Conservation (phyloP, 2,888 invertebrate species). For the Gibbula magus region DNA sequence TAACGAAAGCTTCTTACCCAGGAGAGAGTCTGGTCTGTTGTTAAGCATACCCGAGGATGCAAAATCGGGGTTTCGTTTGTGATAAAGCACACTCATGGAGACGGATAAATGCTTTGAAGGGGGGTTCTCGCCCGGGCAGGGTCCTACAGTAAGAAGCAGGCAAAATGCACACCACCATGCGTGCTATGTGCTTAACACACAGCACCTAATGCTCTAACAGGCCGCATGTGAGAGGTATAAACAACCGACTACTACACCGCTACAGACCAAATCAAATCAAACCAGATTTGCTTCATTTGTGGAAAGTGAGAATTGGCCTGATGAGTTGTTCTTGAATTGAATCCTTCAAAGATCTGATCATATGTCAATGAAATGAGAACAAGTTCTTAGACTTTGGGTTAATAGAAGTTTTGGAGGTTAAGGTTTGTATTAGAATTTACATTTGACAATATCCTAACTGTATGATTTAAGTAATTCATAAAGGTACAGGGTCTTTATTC, state of each 20-base stretch:
- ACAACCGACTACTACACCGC: not conserved
- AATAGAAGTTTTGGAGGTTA: too few species aligned
- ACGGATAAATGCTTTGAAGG: slow-evolving; percentile 66
- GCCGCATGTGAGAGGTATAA: not conserved
- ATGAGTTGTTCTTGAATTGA: too few species aligned
- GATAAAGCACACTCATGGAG: slow-evolving; percentile 67
- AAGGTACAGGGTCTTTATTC: too few species aligned
- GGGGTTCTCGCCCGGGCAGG: slow-evolving; percentile 48
- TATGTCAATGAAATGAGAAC: too few species aligned
- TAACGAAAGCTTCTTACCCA: slow-evolving; percentile 57
- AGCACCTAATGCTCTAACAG: not conserved
- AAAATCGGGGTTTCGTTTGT: slow-evolving; percentile 64
- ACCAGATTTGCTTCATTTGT: too few species aligned
- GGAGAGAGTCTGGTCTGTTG: slow-evolving; percentile 59
- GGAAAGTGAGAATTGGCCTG: too few species aligned
- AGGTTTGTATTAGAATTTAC: too few species aligned
- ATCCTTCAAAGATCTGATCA: too few species aligned
- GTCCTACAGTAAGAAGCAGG: slow-evolving; percentile 48
- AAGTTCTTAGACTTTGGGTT: too few species aligned
- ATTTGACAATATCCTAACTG: too few species aligned
- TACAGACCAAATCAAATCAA: too few species aligned
- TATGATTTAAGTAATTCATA: too few species aligned
- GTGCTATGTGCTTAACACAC: slow-evolving; percentile 1
- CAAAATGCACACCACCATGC: slow-evolving; percentile 45
- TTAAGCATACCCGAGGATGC: slow-evolving; percentile 59